These are phyloP conservation scores for Drosophila suzukii DNA, from an alignment of 1,140 invertebrate species.

Conservation along the genomic window DNA sequence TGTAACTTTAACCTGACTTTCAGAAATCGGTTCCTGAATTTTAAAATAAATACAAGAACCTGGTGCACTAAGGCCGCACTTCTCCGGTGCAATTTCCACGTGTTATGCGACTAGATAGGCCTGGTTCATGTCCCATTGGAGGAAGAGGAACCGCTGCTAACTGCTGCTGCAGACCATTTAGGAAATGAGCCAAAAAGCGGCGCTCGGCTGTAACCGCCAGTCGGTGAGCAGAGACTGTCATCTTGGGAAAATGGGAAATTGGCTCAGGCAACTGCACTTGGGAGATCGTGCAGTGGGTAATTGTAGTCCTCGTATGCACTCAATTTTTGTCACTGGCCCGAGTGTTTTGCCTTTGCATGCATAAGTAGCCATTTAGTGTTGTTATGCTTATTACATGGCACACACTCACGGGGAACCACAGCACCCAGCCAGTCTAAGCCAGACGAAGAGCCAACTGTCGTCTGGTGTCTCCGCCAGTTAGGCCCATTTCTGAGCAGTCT, in stretches of 20 bases:
- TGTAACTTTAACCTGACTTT: too few species aligned
- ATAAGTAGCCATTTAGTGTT: conserved; percentile 81
- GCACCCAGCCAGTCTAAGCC: background rate
- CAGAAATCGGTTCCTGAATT: background rate
- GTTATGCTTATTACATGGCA: conserved; percentile 77
- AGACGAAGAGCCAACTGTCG: conserved; percentile 62
- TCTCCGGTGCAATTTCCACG: too few species aligned
- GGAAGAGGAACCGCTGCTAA: conserved; percentile 21
- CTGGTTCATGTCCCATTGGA: conserved; percentile 2
- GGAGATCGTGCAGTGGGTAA: conserved; percentile 30
- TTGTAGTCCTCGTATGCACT: conserved; percentile 65
- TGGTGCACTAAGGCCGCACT: background rate
- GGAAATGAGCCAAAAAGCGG: conserved; percentile 78
- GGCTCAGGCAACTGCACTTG: conserved; percentile 71
- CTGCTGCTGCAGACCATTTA: conserved; percentile 70
- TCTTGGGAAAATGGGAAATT: conserved; percentile 51
- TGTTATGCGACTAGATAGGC: conserved; percentile 25
- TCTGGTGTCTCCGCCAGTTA: conserved; percentile 50
- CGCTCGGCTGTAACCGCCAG: conserved; percentile 25
- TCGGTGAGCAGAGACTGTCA: conserved; percentile 25
- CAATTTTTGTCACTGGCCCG: conserved; percentile 64
- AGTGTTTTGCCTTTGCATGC: conserved; percentile 68
- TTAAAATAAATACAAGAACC: background rate
- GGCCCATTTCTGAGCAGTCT: conserved; percentile 66
- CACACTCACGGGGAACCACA: conserved; percentile 12